Base-by-base conservation (phyloP, 2,888 invertebrate species). In the Yponomeuta sedellus region DNA sequence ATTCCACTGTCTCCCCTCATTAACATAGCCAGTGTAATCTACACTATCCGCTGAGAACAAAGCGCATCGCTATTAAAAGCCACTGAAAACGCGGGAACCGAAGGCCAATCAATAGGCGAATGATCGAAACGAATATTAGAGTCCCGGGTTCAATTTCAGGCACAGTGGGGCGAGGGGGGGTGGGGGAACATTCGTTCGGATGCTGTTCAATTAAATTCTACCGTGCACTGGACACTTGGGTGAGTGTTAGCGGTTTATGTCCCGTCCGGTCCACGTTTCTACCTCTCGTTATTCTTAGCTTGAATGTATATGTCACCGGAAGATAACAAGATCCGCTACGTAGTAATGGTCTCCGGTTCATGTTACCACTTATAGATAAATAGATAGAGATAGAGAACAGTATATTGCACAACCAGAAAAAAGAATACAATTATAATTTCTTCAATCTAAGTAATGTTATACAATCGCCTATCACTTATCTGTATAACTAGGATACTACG, bases 121-220 rank as follows among this genome's bases (percentile, higher is more conserved):
- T 61, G n/a, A 61, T 28, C 34, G 61, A 61, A 61, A 61, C 61
- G 28, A 61, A 61, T 61, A 61, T 61, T 61, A 61, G 61, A 61
- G 11, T 12, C 61, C 12, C 25, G n/a, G n/a, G 59, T 59, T 22
- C 59, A 59, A 59, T 59, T 59, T 20, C 44, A 52, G 44, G 44
- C 44, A 52, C 34, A 34, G 34, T 25, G 34, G 34, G 34, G 10
- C 44, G 44, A 52, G 44, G 44, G 11, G 44, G 44, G 16, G 44
- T 1, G 16, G 44, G 44, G 12, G 16, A 16, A 52, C 44, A 52
- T 52, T 52, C 44, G 44, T 52, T 52, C 44, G 44, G 44, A 52
- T 52, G 44, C 44, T 52, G 44, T 52, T 52, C 44, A 52, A 52
- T 52, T 52, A 52, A 52, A 52, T 16, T 52, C 44, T 52, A 52